Conservation (phyloP, 1,140 invertebrate species). For the Pseudomyrmex pallidus region DNA sequence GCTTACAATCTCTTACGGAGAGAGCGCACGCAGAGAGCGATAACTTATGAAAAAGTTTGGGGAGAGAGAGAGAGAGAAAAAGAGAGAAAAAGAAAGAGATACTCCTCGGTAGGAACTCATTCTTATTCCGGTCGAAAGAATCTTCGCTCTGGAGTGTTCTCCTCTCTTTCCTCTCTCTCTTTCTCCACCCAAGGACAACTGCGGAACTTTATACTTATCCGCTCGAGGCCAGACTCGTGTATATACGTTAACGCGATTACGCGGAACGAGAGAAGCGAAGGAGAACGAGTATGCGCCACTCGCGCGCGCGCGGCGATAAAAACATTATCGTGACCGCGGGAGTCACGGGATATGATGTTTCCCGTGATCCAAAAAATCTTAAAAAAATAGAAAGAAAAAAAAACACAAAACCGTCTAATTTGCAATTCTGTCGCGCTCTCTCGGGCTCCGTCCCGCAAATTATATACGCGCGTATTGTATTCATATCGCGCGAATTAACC, state of each 20-base stretch:
- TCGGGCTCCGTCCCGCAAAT: constrained; percentile 25
- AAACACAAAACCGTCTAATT: constrained; percentile 41
- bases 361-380: neutral
- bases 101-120: constrained; percentile 24
- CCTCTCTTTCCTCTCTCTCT: neutral
- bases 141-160: constrained; percentile 29
- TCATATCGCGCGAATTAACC: constrained; percentile 41
- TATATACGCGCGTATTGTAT: constrained; percentile 11
- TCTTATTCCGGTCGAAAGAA: constrained; percentile 56
- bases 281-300: constrained; percentile 13
- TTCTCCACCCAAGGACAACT: constrained; percentile 24
- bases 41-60: constrained; percentile 40
- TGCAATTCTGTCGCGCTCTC: constrained; percentile 40
- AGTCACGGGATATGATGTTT: neutral
- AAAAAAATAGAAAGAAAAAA: neutral
- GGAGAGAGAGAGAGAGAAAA: too few relatives aligned
- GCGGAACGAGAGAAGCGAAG: constrained; percentile 6
- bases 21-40: constrained; percentile 6
- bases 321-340: neutral
- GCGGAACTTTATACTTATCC: constrained; percentile 43
- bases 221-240: neutral
- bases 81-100: neutral
- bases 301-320: constrained; percentile 27
- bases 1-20: constrained; percentile 24
- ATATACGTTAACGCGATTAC: constrained; percentile 52